Conservation (phyloP, 2,888 invertebrate species). For the Ceramica pisi region DNA sequence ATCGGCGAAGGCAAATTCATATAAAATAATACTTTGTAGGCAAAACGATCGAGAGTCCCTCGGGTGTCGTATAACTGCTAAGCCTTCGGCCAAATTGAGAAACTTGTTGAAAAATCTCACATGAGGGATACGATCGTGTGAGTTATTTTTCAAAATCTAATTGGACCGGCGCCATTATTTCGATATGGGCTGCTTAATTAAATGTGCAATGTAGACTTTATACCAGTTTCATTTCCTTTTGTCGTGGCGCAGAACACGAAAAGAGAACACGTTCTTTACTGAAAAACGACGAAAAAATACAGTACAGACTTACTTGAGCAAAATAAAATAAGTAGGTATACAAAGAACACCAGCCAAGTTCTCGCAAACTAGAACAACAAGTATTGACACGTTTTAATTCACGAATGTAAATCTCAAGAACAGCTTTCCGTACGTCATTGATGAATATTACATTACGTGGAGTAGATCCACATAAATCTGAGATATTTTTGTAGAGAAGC, state of each 20-base stretch:
- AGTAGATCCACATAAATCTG: conserved; percentile 77
- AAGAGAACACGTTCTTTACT: conserved; percentile 16
- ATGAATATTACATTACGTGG: conserved; percentile 60
- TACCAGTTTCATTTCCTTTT: conserved; percentile 25
- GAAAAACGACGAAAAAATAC: conserved; percentile 24
- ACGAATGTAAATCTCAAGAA: conserved; percentile 46
- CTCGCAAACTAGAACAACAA: conserved; percentile 35
- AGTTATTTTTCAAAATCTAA: conserved; percentile 69
- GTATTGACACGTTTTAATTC: conserved; percentile 60
- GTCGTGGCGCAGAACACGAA: conserved; percentile 11
- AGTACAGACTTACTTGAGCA: conserved; percentile 32
- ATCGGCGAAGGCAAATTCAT: conserved; percentile 79
- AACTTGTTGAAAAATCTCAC: conserved; percentile 87
- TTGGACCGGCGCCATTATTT: conserved; percentile 50
- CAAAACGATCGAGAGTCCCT: conserved; percentile 83
- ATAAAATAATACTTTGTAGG: conserved; percentile 87
- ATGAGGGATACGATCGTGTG: conserved; percentile 75
- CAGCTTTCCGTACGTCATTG: conserved; percentile 43
- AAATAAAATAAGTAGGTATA: conserved; percentile 31
- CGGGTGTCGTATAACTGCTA: conserved; percentile 84
- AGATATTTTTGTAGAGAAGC: conserved; percentile 82
- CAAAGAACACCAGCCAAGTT: conserved; percentile 38
- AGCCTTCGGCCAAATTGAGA: conserved; percentile 85
- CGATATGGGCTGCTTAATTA: conserved; percentile 36
- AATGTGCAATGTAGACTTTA: conserved; percentile 24